phyloP scores from a whole-genome alignment of 1,140 invertebrate genomes.

The Protaetia brevitarsis region DNA sequence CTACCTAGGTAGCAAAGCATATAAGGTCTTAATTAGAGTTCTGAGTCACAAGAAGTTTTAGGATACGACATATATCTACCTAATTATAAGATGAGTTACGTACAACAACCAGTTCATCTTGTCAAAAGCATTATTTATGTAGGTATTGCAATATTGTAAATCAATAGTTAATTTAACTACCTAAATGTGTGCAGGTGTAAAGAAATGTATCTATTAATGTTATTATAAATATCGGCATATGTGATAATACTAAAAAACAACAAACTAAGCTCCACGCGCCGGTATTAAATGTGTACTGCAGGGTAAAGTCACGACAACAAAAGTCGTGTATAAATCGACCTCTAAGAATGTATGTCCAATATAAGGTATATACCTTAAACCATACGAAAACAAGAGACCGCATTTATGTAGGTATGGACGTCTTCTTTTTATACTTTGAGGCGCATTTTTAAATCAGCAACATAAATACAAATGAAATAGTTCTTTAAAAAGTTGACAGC shows the following conservation, averaged over 20 bases:
- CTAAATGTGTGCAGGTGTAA: too few species aligned
- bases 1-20: too few species aligned
- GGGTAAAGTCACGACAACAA: slow-evolving; percentile 1
- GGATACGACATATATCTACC: too few species aligned
- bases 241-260: background rate
- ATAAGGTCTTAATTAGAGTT: too few species aligned
- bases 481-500: slow-evolving; percentile 20
- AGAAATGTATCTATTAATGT: too few species aligned
- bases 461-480: slow-evolving; percentile 16
- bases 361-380: background rate
- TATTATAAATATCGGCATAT: background rate
- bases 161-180: too few species aligned
- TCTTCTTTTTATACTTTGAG: slow-evolving; percentile 6
- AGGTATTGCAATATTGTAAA: too few species aligned
- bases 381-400: background rate
- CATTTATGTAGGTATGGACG: too few species aligned
- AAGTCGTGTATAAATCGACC: slow-evolving; percentile 10
- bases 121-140: too few species aligned
- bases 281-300: slow-evolving; percentile 22
- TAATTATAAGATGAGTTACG: too few species aligned
- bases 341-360: background rate
- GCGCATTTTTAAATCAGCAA: slow-evolving; percentile 5
- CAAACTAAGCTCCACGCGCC: background rate
- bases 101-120: too few species aligned
- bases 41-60: too few species aligned